Evolutionary conservation across 2,888 invertebrate genomes (phyloP).

Genomic region (Drosophila nr. perissopoda): DNA sequence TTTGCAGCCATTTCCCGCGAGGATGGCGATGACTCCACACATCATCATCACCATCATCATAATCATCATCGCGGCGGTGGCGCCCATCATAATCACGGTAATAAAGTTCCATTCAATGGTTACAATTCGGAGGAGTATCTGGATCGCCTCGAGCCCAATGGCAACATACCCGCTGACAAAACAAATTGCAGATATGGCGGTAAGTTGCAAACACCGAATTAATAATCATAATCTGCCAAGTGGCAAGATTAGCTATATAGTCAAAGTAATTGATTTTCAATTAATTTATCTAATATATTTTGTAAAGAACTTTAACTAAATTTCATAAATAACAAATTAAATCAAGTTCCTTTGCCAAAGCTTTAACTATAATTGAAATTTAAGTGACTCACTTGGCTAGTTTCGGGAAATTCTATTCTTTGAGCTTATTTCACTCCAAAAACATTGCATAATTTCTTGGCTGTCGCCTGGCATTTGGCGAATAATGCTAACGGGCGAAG

Average conservation of each 20-base stretch:
- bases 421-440: background rate
- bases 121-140: conserved; percentile 96
- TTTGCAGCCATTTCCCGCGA: conserved; percentile 95
- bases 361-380: background rate
- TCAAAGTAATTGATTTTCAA: background rate
- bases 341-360: too few species aligned
- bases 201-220: conserved; percentile 60
- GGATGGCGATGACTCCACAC: conserved; percentile 89
- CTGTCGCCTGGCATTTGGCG: background rate
- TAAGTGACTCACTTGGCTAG: background rate
- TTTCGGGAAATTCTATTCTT: background rate
- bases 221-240: background rate
- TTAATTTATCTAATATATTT: background rate
- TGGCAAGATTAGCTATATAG: background rate
- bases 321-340: background rate
- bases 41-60: conserved; percentile 86
- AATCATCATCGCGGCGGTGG: conserved; percentile 86
- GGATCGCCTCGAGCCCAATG: conserved; percentile 96
- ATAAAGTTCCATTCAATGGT: conserved; percentile 95
- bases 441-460: conserved; percentile 13
- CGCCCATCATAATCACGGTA: conserved; percentile 86
- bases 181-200: conserved; percentile 90
- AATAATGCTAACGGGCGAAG: background rate
- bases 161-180: conserved; percentile 95
- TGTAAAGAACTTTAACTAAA: background rate